A percentile compares a stretch with the other conserved stretches of the same genome.
phyloP scores from a whole-genome alignment of 2,797 vertebrate species.

The Artibeus lituratus region DNA sequence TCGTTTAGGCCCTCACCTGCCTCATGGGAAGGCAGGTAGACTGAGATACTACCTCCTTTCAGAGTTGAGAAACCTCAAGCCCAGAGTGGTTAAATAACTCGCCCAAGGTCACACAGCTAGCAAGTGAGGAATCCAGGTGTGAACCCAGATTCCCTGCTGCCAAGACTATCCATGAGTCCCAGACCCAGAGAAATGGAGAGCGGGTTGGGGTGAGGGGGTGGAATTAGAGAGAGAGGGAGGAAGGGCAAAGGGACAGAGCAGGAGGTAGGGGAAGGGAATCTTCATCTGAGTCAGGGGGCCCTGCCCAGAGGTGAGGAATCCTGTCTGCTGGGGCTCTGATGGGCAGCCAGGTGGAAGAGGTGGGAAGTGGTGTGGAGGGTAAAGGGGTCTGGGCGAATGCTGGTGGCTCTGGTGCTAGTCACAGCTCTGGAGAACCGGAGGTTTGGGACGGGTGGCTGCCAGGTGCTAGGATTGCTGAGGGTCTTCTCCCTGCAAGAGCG shows the following conservation, averaged over 20 bases:
- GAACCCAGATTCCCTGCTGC: neutral
- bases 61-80: neutral
- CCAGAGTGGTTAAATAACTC: neutral
- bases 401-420: slow-evolving; percentile 43
- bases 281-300: neutral
- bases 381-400: neutral
- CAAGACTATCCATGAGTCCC: neutral
- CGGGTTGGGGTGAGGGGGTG: neutral
- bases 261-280: neutral
- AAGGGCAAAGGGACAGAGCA: neutral
- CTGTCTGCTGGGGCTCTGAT: neutral
- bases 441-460: neutral
- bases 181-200: neutral
- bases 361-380: neutral
- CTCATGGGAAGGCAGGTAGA: neutral
- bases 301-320: neutral
- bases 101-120: slow-evolving; percentile 16
- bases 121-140: neutral
- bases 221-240: neutral
- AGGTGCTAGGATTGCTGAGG: neutral
- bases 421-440: neutral
- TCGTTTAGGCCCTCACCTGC: neutral
- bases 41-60: neutral
- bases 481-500: neutral
- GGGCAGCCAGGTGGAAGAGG: neutral